Conservation (phyloP, 2,888 invertebrate species). For the Marasmarcha lunaedactyla region DNA sequence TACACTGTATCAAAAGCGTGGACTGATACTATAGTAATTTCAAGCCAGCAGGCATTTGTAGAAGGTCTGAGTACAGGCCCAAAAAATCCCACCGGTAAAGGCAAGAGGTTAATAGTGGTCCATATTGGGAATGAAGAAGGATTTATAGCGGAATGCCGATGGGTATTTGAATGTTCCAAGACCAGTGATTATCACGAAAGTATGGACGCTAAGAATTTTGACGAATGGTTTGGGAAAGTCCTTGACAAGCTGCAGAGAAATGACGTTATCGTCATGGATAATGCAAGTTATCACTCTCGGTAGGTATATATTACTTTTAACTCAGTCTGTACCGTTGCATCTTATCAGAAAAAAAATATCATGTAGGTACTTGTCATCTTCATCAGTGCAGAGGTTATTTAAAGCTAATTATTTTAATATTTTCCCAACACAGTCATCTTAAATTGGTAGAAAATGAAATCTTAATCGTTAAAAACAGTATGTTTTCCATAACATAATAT, state of each 20-base stretch:
- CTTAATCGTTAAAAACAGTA: too few species aligned
- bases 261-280: constrained; percentile 1
- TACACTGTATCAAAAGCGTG: constrained; percentile 4
- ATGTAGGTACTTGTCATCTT: too few species aligned
- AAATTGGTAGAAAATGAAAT: too few species aligned
- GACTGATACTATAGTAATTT: neutral
- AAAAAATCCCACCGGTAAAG: constrained; percentile 1
- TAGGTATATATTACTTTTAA: too few species aligned
- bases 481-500: too few species aligned
- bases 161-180: constrained; percentile 2
- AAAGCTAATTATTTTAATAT: neutral
- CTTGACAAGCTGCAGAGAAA: neutral
- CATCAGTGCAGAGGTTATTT: neutral
- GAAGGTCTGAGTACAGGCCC: constrained; percentile 2
- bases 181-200: constrained; percentile 2
- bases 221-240: constrained; percentile 1
- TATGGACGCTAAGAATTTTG: constrained; percentile 2
- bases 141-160: constrained; percentile 3
- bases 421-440: too few species aligned
- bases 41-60: constrained; percentile 2
- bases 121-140: constrained; percentile 2
- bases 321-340: too few species aligned
- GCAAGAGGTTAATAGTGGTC: constrained; percentile 1
- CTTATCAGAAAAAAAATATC: too few species aligned
- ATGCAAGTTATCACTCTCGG: neutral